phyloP scores from a whole-genome alignment of 2,797 vertebrate genomes.

The Nyctibius grandis region DNA sequence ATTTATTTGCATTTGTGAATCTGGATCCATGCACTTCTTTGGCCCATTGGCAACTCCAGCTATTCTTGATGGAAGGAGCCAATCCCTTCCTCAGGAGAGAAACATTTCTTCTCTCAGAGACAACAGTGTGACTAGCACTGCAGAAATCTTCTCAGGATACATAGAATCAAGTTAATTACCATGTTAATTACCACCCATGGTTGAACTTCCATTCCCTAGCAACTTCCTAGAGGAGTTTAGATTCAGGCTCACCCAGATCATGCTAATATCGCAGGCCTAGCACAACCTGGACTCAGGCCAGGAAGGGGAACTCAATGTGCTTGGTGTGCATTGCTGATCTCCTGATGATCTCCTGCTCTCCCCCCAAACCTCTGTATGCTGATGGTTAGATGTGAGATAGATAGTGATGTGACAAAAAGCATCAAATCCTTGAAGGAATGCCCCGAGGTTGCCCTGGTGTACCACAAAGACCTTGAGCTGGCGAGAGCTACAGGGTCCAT shows the following conservation, averaged over 20 bases:
- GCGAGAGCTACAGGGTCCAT: neutral
- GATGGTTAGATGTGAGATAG: neutral
- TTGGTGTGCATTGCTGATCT: neutral
- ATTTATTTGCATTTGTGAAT: neutral
- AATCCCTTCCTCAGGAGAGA: neutral
- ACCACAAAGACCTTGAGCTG: neutral
- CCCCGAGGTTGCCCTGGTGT: neutral
- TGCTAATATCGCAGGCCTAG: neutral
- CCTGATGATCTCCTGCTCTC: neutral
- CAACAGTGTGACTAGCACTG: neutral
- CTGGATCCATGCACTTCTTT: neutral
- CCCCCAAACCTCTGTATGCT: neutral
- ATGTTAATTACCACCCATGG: fast-evolving
- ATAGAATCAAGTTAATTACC: neutral
- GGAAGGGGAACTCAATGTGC: neutral
- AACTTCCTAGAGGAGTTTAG: neutral
- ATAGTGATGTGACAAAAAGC: neutral
- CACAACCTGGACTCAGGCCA: neutral
- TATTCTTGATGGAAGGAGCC: neutral
- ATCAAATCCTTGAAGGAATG: neutral
- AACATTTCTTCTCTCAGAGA: neutral
- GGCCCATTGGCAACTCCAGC: neutral
- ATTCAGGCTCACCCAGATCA: neutral
- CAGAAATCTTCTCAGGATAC: neutral
- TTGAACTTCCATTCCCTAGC: neutral